Evolutionary conservation across 2,888 invertebrate species (phyloP).

Genomic region (Petrolisthes manimaculis): DNA sequence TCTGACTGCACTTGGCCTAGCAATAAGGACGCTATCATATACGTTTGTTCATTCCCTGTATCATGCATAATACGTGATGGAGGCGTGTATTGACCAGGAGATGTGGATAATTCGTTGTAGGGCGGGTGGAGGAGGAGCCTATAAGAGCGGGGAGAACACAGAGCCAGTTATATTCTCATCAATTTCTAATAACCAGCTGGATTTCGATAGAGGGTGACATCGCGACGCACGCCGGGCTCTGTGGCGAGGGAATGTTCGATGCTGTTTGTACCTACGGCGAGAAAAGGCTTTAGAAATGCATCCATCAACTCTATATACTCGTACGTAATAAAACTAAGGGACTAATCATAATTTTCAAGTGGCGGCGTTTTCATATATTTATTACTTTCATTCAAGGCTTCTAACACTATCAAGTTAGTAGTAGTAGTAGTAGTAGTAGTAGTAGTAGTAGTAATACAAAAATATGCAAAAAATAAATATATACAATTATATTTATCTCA

Average conservation of each 20-base stretch:
- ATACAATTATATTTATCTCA: too few species aligned
- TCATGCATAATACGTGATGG: background rate
- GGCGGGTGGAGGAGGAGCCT: background rate
- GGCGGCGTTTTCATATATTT: too few species aligned
- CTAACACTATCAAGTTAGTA: too few species aligned
- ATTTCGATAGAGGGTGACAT: constrained; percentile 15
- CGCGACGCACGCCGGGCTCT: constrained; percentile 12
- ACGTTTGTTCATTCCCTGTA: constrained; percentile 3
- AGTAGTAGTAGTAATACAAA: background rate
- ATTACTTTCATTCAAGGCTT: too few species aligned
- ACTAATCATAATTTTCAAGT: too few species aligned
- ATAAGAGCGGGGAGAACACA: constrained; percentile 4
- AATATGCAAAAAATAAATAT: background rate
- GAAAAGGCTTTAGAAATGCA: too few species aligned
- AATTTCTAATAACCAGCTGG: constrained; percentile 18
- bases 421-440: background rate
- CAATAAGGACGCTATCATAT: constrained; percentile 5
- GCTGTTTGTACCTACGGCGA: constrained; percentile 8
- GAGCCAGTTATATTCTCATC: constrained; percentile 18
- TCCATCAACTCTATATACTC: too few species aligned
- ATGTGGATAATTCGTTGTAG: background rate
- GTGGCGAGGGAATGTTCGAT: constrained; percentile 15
- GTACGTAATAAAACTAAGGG: too few species aligned
- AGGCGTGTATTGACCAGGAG: background rate
- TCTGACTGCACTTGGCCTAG: constrained; percentile 5